Base-by-base conservation (phyloP, 2,888 invertebrate species). In the Lepetodrilus schrolli region DNA sequence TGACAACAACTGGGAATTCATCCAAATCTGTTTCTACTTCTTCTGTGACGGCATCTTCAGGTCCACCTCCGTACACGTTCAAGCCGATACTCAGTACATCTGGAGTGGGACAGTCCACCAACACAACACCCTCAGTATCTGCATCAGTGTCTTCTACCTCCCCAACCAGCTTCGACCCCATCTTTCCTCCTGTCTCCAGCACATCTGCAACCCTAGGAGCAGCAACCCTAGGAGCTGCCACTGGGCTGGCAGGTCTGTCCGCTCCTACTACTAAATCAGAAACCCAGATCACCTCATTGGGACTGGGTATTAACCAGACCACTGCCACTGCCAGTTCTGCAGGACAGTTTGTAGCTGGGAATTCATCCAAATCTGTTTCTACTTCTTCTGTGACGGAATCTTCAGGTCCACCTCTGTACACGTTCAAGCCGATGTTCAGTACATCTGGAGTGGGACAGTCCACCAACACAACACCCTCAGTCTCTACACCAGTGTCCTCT, bases 111-210 rank as follows among this genome's bases (percentile, higher is more conserved):
- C 34, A 26, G 17, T 58, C 58, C 26, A 58, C 58, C 26, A 30
- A 26, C 13, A 58, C 58, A 34, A 58, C 58, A 58, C 26, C 58
- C 13, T 58, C 58, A 34, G 58, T 58, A 3, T 17, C 26, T 17
- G 34, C n/a, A 17, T 34, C 58, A 17, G 58, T 58, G 13, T 58
- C 58, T 8, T 58, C 58, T n/a, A 58, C 65, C n/a, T 38, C 77
- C 23, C 23, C 72, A 17, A 47, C 73, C 38, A 30, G 49, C 43
- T 49, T 69, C 47, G 47, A 65, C 51, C 72, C 58, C n/a, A 49
- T 58, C 17, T 66, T 70, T 20, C 65, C 71, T 47, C 49, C 73
- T 8, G 34, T 74, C 1, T 23, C 74, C 1, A 26, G 71, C 8
- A 30, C 73, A 51, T 43, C 71, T 37, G 36, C 66, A 36, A 48